Evolutionary conservation across 2,888 invertebrate species (phyloP), one percentile per base, ranked within the genome.

Genomic region (Caenorhabditis drosophilae): DNA sequence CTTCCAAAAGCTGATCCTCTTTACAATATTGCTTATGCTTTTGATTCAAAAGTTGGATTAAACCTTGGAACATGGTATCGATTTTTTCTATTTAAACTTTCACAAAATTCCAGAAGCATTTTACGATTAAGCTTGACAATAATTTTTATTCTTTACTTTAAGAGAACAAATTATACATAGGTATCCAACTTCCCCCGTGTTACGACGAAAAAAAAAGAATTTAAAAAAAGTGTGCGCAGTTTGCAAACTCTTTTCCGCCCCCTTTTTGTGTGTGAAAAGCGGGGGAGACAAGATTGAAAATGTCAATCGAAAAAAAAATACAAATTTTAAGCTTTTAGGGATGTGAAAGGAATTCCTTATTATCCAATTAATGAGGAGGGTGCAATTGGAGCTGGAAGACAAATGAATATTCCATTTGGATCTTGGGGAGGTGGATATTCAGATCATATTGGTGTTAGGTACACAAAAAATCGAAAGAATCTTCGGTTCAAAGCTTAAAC

Each of bases 381-480:
- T 41, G 77, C 71, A 9, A 72, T 79, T 50, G 79, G 75, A 20
- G 76, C 71, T 1, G 75, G 72, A 20, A 54, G 70, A 41, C 54
- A 60, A 11, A 69, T 74, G 47, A 71, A 73, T 41, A 66, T 77
- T 26, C 76, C 76, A 16, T 79, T 79, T 50, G 79, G 78, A 25
- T 59, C 75, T 3, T 79, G 79, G 79, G 79, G 79, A n/a, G 79
- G 79, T 27, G 79, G 79, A 11, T 79, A 71, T 54, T 67, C 73
- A 11, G 68, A 76, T 45, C 75, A 76, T 42, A 63, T 79, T 25
- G 79, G 77, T 35, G 76, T 78, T 11, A 35, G 71, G 73, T 76
- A 49, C 46, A 41, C 9, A 44, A 7, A 42, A 11, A 40, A 40
- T 7, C 40, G n/a, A 40, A 40, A 40, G n/a, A 34, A 34, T 15